phyloP scores from a whole-genome alignment of 1,140 invertebrate species.

The Drosophila bocki region DNA sequence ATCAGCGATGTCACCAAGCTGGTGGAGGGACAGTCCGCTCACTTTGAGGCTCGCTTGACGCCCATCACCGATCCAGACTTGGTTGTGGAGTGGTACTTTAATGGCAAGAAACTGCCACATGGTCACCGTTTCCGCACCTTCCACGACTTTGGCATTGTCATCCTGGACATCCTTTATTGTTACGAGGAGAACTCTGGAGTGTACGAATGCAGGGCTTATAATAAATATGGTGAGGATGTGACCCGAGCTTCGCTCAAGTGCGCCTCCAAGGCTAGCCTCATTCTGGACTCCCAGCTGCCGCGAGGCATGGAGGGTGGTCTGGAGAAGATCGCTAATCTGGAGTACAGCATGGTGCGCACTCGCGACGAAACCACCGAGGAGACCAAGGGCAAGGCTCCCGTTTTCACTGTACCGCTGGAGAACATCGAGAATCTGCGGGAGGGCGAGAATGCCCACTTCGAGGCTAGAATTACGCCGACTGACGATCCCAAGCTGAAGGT shows the following conservation, averaged over 20 bases:
- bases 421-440: slow-evolving; percentile 94
- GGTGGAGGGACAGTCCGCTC: slow-evolving; percentile 96
- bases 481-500: slow-evolving; percentile 98
- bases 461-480: slow-evolving; percentile 95
- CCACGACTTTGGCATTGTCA: slow-evolving; percentile 98
- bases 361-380: slow-evolving; percentile 90
- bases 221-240: slow-evolving; percentile 95
- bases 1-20: slow-evolving; percentile 92
- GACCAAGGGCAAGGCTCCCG: slow-evolving; percentile 92
- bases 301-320: slow-evolving; percentile 96
- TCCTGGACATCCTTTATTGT: slow-evolving; percentile 97
- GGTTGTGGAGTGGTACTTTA: slow-evolving; percentile 97
- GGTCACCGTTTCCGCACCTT: slow-evolving; percentile 98
- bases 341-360: slow-evolving; percentile 92
- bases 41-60: slow-evolving; percentile 96
- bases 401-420: slow-evolving; percentile 95
- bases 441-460: slow-evolving; percentile 97
- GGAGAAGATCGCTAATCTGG: slow-evolving; percentile 96
- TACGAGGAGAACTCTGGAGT: slow-evolving; percentile 98
- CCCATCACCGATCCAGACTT: slow-evolving; percentile 97
- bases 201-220: slow-evolving; percentile 96
- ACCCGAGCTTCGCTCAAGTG: slow-evolving; percentile 95
- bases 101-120: slow-evolving; percentile 95
- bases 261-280: slow-evolving; percentile 95
- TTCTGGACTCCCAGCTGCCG: slow-evolving; percentile 97